Evolutionary conservation across 2,888 invertebrate genomes (phyloP).

Genomic region (Choreutis nemorana): DNA sequence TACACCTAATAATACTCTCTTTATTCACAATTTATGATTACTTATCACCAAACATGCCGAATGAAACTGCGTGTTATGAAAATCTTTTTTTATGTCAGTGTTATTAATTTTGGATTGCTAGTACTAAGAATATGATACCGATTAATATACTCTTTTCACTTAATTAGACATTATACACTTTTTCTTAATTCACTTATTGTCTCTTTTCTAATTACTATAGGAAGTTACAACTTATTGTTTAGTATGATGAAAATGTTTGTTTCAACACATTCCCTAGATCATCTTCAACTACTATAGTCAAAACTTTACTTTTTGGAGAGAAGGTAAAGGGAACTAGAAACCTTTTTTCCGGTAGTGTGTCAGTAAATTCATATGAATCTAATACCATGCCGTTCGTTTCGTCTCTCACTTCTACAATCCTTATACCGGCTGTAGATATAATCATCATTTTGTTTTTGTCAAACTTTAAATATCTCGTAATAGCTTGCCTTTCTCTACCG

Average conservation of each 20-base stretch:
- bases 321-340: slow-evolving; percentile 65
- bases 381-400: slow-evolving; percentile 68
- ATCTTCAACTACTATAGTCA: slow-evolving; percentile 72
- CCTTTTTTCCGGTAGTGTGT: slow-evolving; percentile 63
- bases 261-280: slow-evolving; percentile 73
- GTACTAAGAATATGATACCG: no score
- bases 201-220: no score
- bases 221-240: no score
- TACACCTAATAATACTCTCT: no score
- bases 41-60: no score
- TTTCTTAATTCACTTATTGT: slow-evolving; percentile 10
- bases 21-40: no score
- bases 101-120: no score
- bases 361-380: slow-evolving; percentile 70
- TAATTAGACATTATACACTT: slow-evolving; percentile 13
- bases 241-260: slow-evolving; percentile 67
- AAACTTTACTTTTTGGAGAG: slow-evolving; percentile 50
- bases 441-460: slow-evolving; percentile 68
- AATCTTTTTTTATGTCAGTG: no score
- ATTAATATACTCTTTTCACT: no score
- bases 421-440: slow-evolving; percentile 68
- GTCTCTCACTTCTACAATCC: slow-evolving; percentile 72
- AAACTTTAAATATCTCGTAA: slow-evolving; percentile 58
- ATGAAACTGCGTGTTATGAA: no score
- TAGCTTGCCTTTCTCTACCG: slow-evolving; percentile 61